A percentile compares a stretch with the other conserved stretches of the same genome.
Evolutionary conservation across 2,797 vertebrate genomes (phyloP).

Genomic region (Danio choprae): DNA sequence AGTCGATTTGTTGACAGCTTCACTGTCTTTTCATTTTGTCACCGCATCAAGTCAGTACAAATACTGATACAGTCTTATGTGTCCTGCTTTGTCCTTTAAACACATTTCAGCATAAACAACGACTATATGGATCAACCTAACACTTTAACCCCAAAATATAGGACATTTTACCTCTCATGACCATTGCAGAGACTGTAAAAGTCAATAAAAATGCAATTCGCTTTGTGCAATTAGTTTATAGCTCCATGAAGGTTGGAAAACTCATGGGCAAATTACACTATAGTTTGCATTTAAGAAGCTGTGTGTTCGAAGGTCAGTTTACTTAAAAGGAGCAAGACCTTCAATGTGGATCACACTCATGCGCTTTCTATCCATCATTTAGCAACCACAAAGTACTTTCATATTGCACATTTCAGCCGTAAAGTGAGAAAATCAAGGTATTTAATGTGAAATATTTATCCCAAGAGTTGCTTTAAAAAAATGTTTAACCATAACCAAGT

Average conservation of each 20-base stretch:
- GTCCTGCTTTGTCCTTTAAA: constrained; percentile 27
- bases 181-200: constrained; percentile 42
- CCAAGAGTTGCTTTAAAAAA: background rate
- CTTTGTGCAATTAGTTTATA: constrained; percentile 57
- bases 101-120: constrained; percentile 20
- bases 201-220: constrained; percentile 59
- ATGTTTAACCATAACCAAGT: constrained; percentile 10
- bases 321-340: constrained; percentile 30
- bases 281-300: constrained; percentile 43
- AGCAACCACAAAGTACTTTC: constrained; percentile 7
- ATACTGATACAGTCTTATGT: background rate
- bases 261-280: constrained; percentile 37
- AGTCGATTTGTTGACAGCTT: too few relatives aligned
- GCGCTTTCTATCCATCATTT: constrained; percentile 15
- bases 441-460: background rate
- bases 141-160: constrained; percentile 22
- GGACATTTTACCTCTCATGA: constrained; percentile 25
- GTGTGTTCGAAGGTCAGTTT: constrained; percentile 43
- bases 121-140: constrained; percentile 44
- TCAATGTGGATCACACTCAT: background rate
- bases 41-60: background rate
- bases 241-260: constrained; percentile 50
- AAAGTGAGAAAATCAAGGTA: background rate
- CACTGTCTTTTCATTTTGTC: too few relatives aligned
- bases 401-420: background rate